phyloP scores from a whole-genome alignment of 1,140 invertebrate genomes.

The Brachionus paranguensis region DNA sequence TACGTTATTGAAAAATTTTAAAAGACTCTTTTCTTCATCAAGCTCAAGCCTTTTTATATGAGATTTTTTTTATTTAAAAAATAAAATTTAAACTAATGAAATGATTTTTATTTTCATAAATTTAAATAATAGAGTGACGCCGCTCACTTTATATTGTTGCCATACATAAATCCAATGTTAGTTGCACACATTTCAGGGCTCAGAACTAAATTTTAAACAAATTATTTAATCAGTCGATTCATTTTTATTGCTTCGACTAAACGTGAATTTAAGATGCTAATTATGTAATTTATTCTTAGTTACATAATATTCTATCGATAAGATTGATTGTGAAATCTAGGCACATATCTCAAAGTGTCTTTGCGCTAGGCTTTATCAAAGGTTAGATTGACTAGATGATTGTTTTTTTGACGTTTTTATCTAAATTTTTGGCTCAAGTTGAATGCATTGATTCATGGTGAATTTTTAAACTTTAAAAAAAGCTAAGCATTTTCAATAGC shows the following conservation, averaged over 20 bases:
- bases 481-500: too few relatives aligned
- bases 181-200: not conserved
- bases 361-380: not conserved
- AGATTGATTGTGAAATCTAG: not conserved
- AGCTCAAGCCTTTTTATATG: not conserved
- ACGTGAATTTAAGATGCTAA: not conserved
- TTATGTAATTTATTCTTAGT: slow-evolving; percentile 6
- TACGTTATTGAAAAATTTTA: not conserved
- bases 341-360: not conserved
- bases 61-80: not conserved
- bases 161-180: not conserved
- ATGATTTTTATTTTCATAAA: not conserved
- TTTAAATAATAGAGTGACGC: slow-evolving; percentile 5
- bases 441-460: too few relatives aligned
- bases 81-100: not conserved
- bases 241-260: not conserved
- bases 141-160: not conserved
- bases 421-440: too few relatives aligned
- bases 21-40: not conserved
- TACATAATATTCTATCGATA: not conserved
- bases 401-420: not conserved
- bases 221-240: not conserved
- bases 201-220: not conserved
- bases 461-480: too few relatives aligned
- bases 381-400: not conserved